Evolutionary conservation across 2,888 invertebrate species (phyloP).

Genomic region (Deroplatys truncata): DNA sequence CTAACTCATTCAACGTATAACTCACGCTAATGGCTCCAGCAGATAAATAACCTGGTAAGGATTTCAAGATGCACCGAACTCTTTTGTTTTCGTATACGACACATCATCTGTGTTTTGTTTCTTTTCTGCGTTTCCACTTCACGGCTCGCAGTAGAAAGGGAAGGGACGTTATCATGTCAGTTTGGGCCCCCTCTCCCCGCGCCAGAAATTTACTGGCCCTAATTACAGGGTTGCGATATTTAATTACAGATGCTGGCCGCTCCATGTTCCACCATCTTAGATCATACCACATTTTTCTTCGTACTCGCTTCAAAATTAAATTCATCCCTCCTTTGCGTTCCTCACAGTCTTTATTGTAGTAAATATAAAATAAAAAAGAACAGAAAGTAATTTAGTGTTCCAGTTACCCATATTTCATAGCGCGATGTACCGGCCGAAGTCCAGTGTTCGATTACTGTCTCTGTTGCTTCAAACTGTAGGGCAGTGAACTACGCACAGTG

Average conservation of each 20-base stretch:
- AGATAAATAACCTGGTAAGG: not conserved
- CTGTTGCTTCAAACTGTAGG: not conserved
- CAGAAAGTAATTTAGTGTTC: not conserved
- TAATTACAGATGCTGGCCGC: constrained; percentile 65
- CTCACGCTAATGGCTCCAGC: not conserved
- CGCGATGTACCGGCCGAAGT: too few relatives aligned
- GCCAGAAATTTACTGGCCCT: constrained; percentile 79
- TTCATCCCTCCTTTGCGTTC: not conserved
- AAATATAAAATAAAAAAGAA: not conserved
- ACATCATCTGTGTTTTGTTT: not conserved
- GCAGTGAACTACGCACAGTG: not conserved
- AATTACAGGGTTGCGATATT: constrained; percentile 78
- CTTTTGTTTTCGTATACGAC: not conserved
- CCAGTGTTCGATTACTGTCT: not conserved
- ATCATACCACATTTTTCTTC: not conserved
- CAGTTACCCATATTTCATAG: not conserved
- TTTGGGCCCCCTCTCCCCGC: constrained; percentile 52
- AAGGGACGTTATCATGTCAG: constrained; percentile 21
- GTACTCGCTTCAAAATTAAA: not conserved
- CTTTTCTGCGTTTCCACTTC: not conserved
- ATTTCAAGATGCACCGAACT: too few relatives aligned
- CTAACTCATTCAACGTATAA: not conserved
- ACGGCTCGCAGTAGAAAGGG: not conserved
- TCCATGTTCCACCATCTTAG: constrained; percentile 21
- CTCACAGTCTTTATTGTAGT: not conserved